Percentiles rank a stretch among this genome's conserved stretches.
Conservation (phyloP, 2,113 vertebrate species). For the Pterophyllum scalare region DNA sequence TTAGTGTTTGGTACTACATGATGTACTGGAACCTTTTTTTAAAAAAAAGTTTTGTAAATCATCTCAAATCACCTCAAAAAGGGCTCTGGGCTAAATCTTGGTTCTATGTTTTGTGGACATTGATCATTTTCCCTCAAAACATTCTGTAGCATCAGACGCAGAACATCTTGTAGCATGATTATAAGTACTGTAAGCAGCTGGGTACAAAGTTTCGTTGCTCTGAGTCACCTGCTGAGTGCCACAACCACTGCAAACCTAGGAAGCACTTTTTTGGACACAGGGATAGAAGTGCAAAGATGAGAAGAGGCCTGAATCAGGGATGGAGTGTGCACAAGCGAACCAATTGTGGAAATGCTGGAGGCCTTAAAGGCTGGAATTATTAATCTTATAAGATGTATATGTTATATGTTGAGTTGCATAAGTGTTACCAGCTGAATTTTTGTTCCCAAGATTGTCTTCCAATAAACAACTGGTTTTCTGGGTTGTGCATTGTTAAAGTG, state of each 20-base stretch:
- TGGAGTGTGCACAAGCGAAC: conserved; percentile 7
- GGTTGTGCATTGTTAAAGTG: not conserved
- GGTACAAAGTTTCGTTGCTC: conserved; percentile 10
- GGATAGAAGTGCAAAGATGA: not conserved
- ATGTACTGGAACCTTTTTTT: not conserved
- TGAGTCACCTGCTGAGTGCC: conserved; percentile 38
- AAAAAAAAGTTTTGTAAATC: conserved; percentile 16
- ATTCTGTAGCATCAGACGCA: conserved; percentile 53
- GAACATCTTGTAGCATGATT: conserved; percentile 67
- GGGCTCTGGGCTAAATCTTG: conserved; percentile 15
- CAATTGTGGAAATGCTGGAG: conserved; percentile 7
- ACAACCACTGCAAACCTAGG: conserved; percentile 38
- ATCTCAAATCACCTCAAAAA: conserved; percentile 3
- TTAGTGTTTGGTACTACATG: not conserved
- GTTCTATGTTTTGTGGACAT: conserved; percentile 19
- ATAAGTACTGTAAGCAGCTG: conserved; percentile 54
- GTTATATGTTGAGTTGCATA: conserved; percentile 63
- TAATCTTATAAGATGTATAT: conserved; percentile 57
- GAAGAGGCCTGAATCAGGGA: not conserved
- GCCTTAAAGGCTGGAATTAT: conserved; percentile 16
- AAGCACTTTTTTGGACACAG: conserved; percentile 40
- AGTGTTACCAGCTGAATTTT: conserved; percentile 61
- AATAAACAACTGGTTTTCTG: conserved; percentile 72
- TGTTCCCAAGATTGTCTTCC: conserved; percentile 77
- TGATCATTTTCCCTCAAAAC: conserved; percentile 35